Evolutionary conservation across 2,797 vertebrate species (phyloP).

Genomic region (Chromis chromis): DNA sequence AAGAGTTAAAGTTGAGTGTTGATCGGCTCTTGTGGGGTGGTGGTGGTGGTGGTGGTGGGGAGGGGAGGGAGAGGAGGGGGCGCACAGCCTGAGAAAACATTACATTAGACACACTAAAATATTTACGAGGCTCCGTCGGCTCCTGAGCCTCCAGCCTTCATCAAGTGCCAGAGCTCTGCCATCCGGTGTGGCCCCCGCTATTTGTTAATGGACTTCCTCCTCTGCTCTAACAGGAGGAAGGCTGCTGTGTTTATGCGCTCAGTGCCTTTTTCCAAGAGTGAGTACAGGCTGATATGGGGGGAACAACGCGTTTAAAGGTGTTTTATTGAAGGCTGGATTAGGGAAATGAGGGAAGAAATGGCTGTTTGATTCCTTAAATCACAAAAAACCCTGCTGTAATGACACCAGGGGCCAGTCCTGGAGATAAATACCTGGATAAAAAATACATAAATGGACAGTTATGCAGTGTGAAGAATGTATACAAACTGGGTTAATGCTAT

Average conservation of each 20-base stretch:
- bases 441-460: not conserved
- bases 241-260: slow-evolving; percentile 38
- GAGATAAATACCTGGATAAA: not conserved
- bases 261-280: slow-evolving; percentile 9
- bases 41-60: not conserved
- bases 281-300: slow-evolving; percentile 3
- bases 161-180: slow-evolving; percentile 55
- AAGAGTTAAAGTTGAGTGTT: slow-evolving; percentile 34
- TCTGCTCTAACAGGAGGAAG: slow-evolving; percentile 11
- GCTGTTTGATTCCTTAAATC: slow-evolving; percentile 8
- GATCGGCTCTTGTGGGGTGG: not conserved
- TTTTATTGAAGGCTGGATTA: slow-evolving; percentile 17
- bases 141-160: slow-evolving; percentile 52
- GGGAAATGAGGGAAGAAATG: not conserved
- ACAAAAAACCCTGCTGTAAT: not conserved
- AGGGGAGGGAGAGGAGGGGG: not conserved
- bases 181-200: slow-evolving; percentile 60
- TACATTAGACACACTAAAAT: slow-evolving; percentile 71
- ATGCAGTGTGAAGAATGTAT: not conserved
- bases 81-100: slow-evolving; percentile 50
- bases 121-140: slow-evolving; percentile 67
- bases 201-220: slow-evolving; percentile 71
- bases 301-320: slow-evolving; percentile 29
- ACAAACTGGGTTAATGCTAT: not conserved
- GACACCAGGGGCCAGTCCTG: not conserved